Evolutionary conservation across 2,797 vertebrate genomes (phyloP).

Genomic region (Pteronotus mesoamericanus): DNA sequence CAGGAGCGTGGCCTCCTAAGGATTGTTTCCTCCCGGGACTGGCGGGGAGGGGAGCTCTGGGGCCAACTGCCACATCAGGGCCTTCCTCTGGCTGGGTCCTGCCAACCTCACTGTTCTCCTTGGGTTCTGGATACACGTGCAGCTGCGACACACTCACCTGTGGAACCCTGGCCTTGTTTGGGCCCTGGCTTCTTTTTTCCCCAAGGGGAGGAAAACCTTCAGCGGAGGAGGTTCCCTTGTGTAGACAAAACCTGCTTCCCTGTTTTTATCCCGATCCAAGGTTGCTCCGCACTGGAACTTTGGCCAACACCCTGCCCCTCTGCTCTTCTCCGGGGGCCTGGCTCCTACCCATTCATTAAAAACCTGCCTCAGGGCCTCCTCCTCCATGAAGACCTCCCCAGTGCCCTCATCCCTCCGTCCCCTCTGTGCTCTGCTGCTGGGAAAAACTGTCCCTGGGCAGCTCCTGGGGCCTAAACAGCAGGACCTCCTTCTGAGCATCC

Average conservation of each 20-base stretch:
- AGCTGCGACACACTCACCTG: not conserved
- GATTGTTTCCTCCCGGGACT: not conserved
- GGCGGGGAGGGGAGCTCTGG: not conserved
- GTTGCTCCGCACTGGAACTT: not conserved
- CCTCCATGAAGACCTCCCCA: not conserved
- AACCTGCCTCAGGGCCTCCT: not conserved
- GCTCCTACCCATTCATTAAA: conserved; percentile 1
- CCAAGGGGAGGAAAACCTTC: not conserved
- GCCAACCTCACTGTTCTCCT: not conserved
- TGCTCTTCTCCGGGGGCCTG: not conserved
- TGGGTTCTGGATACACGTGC: not conserved
- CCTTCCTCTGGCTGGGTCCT: not conserved
- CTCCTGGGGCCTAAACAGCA: not conserved
- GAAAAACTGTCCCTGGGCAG: not conserved
- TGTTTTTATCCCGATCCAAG: not conserved
- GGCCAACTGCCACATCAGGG: no score
- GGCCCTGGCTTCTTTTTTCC: not conserved
- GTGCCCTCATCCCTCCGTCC: not conserved
- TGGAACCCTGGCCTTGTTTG: conserved; percentile 8
- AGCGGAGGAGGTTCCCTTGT: not conserved
- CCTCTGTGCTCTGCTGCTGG: not conserved
- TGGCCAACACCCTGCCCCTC: not conserved
- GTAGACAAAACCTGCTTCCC: not conserved
- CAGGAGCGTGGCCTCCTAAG: not conserved
- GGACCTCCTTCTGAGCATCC: not conserved